These are phyloP conservation scores for Andinoacara biseriatus DNA, from an alignment of 2,113 vertebrate species.

Conservation along the genomic window DNA sequence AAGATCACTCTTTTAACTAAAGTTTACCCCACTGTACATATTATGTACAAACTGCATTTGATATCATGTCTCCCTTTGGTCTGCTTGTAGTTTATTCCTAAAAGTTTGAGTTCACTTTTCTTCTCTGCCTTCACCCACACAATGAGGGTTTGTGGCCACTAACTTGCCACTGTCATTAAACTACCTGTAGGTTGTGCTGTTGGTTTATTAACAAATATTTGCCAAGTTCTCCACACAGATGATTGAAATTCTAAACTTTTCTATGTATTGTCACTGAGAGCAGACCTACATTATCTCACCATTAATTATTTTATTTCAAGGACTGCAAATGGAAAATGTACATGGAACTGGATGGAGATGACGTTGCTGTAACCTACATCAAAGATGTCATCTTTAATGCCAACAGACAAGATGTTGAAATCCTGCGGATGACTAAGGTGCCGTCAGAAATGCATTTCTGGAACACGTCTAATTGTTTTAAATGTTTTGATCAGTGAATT, in stretches of 20 bases:
- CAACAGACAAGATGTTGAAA: constrained; percentile 88
- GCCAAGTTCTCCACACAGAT: constrained; percentile 36
- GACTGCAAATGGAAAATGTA: constrained; percentile 99
- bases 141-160: background rate
- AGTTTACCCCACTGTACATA: background rate
- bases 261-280: constrained; percentile 14
- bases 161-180: constrained; percentile 44
- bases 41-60: background rate
- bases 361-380: constrained; percentile 95
- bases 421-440: constrained; percentile 95
- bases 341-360: constrained; percentile 97
- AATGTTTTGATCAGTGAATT: background rate
- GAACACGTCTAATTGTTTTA: background rate
- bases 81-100: background rate
- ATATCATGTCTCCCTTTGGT: background rate
- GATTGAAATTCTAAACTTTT: constrained; percentile 47
- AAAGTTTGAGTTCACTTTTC: background rate
- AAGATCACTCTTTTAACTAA: background rate
- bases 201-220: constrained; percentile 70
- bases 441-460: background rate
- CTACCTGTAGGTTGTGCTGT: constrained; percentile 84
- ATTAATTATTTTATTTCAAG: constrained; percentile 79
- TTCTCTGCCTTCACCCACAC: constrained; percentile 23
- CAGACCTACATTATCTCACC: constrained; percentile 12
- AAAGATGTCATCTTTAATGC: constrained; percentile 95